A percentile compares a stretch with the other conserved stretches of the same genome.
phyloP scores from a whole-genome alignment of 2,888 invertebrate species.

The Carpatolechia fugitivella region DNA sequence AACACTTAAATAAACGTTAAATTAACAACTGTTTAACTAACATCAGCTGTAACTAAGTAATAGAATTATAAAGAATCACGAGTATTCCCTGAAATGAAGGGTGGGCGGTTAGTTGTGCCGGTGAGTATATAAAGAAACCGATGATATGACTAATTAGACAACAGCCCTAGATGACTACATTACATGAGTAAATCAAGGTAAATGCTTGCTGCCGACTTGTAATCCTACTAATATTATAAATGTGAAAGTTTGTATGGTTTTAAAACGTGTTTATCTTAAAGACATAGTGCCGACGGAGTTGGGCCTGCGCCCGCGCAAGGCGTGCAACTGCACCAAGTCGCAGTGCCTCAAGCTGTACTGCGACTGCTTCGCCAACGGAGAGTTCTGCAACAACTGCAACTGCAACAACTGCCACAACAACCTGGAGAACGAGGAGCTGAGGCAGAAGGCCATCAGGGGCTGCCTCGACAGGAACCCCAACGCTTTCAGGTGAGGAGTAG shows the following conservation, averaged over 20 bases:
- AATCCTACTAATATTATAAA: too few species aligned
- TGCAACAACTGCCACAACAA: constrained; percentile 99
- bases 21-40: too few species aligned
- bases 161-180: too few species aligned
- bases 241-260: not conserved
- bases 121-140: too few species aligned
- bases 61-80: too few species aligned
- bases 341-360: constrained; percentile 99
- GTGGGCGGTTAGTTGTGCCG: too few species aligned
- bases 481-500: constrained; percentile 85
- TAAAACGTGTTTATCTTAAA: constrained; percentile 20
- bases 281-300: constrained; percentile 51
- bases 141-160: too few species aligned
- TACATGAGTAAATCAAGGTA: too few species aligned
- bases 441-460: constrained; percentile 95
- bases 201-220: too few species aligned
- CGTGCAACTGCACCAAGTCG: constrained; percentile 99
- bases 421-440: constrained; percentile 94
- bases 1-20: too few species aligned
- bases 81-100: too few species aligned
- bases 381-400: constrained; percentile 98
- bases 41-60: too few species aligned
- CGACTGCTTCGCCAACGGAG: constrained; percentile 99
- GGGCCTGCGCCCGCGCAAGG: constrained; percentile 87
- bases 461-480: constrained; percentile 98